A percentile compares a stretch with the other conserved stretches of the same genome.
Conservation (phyloP, 2,888 invertebrate species). For the Maniola hyperantus region DNA sequence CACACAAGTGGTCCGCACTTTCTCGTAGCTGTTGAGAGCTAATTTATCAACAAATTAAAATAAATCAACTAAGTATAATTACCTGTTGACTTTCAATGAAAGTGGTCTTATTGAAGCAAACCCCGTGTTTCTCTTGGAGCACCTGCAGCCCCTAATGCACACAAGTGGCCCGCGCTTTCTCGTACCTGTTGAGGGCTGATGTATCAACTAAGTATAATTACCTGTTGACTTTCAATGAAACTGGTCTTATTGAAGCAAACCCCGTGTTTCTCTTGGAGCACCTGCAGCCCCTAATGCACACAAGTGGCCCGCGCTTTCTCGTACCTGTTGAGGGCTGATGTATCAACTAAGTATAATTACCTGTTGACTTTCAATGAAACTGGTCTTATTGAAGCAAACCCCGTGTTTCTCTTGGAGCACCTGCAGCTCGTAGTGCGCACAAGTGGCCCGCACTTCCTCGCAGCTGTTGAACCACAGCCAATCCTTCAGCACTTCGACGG, state of each 20-base stretch:
- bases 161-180: conserved; percentile 69
- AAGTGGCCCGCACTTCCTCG: conserved; percentile 65
- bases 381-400: conserved; percentile 52
- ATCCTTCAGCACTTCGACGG: conserved; percentile 65
- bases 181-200: conserved; percentile 61
- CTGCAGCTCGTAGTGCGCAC: conserved; percentile 76
- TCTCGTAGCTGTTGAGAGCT: conserved; percentile 61
- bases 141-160: conserved; percentile 74
- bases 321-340: conserved; percentile 62
- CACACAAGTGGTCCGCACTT: conserved; percentile 66
- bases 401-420: conserved; percentile 43
- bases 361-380: conserved; percentile 65
- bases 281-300: conserved; percentile 73
- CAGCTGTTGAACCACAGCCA: conserved; percentile 74
- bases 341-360: no score
- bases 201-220: no score
- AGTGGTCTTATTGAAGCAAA: conserved; percentile 52
- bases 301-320: conserved; percentile 69
- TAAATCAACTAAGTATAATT: no score
- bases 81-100: conserved; percentile 74
- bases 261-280: conserved; percentile 41
- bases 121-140: conserved; percentile 39
- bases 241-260: conserved; percentile 53
- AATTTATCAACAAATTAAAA: no score
- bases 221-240: conserved; percentile 70